These are phyloP conservation scores for Operophtera brumata DNA, from an alignment of 2,888 invertebrate species.

Conservation along the genomic window DNA sequence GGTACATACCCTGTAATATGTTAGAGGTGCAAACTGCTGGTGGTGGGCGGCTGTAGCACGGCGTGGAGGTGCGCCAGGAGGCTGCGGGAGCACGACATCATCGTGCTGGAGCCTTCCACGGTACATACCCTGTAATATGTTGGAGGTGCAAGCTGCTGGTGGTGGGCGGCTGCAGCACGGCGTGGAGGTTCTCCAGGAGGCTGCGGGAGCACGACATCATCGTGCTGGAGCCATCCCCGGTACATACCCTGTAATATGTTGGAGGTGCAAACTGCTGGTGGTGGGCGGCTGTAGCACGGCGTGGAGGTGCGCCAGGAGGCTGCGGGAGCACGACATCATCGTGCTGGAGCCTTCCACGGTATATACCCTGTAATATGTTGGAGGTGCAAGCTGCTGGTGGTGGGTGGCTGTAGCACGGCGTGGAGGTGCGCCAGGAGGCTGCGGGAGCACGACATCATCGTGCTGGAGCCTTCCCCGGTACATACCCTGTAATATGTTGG, in stretches of 20 bases:
- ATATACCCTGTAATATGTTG: conserved; percentile 35
- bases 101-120: conserved; percentile 92
- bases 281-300: conserved; percentile 94
- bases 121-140: conserved; percentile 63
- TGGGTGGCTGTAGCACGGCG: conserved; percentile 94
- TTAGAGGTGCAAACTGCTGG: conserved; percentile 87
- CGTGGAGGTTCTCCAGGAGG: conserved; percentile 88
- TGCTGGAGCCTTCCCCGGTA: conserved; percentile 92
- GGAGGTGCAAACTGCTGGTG: conserved; percentile 89
- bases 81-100: conserved; percentile 85
- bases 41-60: conserved; percentile 93
- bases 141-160: conserved; percentile 89
- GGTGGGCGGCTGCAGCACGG: conserved; percentile 92
- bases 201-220: conserved; percentile 86
- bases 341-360: conserved; percentile 93
- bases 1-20: conserved; percentile 63
- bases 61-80: conserved; percentile 89
- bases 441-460: conserved; percentile 85
- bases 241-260: conserved; percentile 51
- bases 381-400: conserved; percentile 90
- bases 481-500: conserved; percentile 33
- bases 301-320: conserved; percentile 86
- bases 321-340: conserved; percentile 87
- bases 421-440: conserved; percentile 88
- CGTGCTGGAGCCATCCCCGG: conserved; percentile 92